Evolutionary conservation across 1,140 invertebrate species (phyloP).

Genomic region (Polypedilum vanderplanki): DNA sequence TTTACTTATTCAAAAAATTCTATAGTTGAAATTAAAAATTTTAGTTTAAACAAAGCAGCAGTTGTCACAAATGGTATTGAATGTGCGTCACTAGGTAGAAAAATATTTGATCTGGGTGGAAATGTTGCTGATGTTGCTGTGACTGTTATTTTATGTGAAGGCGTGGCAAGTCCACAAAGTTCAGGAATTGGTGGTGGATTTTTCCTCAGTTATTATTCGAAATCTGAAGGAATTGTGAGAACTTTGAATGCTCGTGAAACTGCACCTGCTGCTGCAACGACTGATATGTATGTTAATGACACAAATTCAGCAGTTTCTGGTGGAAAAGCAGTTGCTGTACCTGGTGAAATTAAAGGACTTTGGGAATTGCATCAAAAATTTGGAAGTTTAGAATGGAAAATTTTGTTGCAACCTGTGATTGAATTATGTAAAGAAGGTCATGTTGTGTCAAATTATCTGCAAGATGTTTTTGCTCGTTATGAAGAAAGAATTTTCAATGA

Average conservation of each 20-base stretch:
- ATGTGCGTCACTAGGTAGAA: not conserved
- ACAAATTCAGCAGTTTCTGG: conserved; percentile 48
- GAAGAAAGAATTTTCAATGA: conserved; percentile 54
- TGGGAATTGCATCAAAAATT: conserved; percentile 71
- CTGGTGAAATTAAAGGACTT: conserved; percentile 80
- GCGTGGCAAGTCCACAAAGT: conserved; percentile 67
- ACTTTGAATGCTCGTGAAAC: conserved; percentile 62
- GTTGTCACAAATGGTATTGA: not conserved
- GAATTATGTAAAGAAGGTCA: conserved; percentile 64
- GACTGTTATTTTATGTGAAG: conserved; percentile 72
- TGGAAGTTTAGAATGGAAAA: conserved; percentile 70
- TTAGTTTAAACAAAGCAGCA: not conserved
- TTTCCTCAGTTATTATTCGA: conserved; percentile 68
- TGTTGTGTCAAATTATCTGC: conserved; percentile 63
- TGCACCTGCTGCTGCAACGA: conserved; percentile 52
- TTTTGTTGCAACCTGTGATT: conserved; percentile 66
- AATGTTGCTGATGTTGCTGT: conserved; percentile 79
- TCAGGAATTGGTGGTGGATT: conserved; percentile 80
- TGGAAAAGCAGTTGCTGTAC: conserved; percentile 66
- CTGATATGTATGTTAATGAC: conserved; percentile 53
- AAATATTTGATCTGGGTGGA: conserved; percentile 54
- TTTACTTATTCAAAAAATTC: too few species aligned
- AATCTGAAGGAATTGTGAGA: conserved; percentile 42
- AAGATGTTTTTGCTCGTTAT: conserved; percentile 49
- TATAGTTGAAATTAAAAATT: too few species aligned